A percentile compares a stretch with the other conserved stretches of the same genome.
phyloP scores from a whole-genome alignment of 2,888 invertebrate species.

The Volucella inanis region DNA sequence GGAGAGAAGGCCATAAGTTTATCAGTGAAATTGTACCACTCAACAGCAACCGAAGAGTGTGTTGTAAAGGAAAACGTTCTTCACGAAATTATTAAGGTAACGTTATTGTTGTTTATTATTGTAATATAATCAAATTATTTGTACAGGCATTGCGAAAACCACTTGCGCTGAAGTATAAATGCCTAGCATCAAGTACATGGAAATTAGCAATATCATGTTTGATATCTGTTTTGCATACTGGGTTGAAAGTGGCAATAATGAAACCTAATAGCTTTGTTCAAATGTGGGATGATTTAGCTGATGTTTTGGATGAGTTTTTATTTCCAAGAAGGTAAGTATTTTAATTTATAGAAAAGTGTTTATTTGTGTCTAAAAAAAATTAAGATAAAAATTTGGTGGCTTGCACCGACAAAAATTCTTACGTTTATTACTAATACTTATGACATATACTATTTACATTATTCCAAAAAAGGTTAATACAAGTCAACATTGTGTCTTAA shows the following conservation, averaged over 20 bases:
- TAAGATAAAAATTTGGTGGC: too few species aligned
- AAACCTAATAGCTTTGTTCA: slow-evolving; percentile 88
- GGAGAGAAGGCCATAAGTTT: slow-evolving; percentile 91
- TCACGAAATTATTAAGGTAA: slow-evolving; percentile 86
- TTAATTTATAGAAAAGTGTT: background rate
- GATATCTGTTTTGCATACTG: slow-evolving; percentile 90
- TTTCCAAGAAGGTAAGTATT: slow-evolving; percentile 90
- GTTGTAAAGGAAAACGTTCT: slow-evolving; percentile 89
- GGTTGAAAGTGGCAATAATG: slow-evolving; percentile 93
- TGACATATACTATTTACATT: too few species aligned
- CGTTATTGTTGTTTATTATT: background rate
- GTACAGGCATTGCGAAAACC: slow-evolving; percentile 87
- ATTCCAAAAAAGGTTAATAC: too few species aligned
- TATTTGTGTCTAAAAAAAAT: background rate
- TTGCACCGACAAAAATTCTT: too few species aligned
- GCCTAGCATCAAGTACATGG: slow-evolving; percentile 92
- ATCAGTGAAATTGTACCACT: slow-evolving; percentile 89
- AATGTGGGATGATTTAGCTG: slow-evolving; percentile 94
- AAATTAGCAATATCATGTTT: slow-evolving; percentile 91
- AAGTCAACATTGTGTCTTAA: too few species aligned
- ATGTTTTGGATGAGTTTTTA: slow-evolving; percentile 94
- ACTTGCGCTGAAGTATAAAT: slow-evolving; percentile 90
- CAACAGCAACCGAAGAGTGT: slow-evolving; percentile 87
- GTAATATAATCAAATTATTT: background rate
- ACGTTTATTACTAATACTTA: too few species aligned